Evolutionary conservation across 2,888 invertebrate genomes (phyloP).

Genomic region (Dromius quadrimaculatus): DNA sequence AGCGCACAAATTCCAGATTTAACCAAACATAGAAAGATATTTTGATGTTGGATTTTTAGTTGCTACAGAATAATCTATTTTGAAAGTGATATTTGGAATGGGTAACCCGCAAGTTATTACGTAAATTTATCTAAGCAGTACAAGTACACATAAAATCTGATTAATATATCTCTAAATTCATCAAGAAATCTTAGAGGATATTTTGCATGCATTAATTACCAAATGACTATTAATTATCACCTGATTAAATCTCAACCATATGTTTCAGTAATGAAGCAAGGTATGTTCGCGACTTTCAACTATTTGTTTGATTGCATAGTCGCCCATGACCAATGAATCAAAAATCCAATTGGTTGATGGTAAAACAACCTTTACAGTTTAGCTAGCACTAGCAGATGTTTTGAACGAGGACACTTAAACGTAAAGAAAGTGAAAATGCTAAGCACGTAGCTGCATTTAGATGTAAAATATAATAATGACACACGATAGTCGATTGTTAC

Average conservation of each 20-base stretch:
- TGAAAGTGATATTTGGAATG: not conserved
- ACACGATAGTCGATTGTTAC: too few species aligned
- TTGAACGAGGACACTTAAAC: not conserved
- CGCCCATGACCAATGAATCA: not conserved
- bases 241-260: not conserved
- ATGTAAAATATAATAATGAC: not conserved
- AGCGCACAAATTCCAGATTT: too few species aligned
- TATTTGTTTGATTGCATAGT: not conserved
- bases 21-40: too few species aligned
- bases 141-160: too few species aligned
- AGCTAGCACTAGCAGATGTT: constrained; percentile 1
- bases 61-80: too few species aligned
- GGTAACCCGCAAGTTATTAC: too few species aligned
- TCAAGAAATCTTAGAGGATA: too few species aligned
- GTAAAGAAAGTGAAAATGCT: not conserved
- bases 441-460: not conserved
- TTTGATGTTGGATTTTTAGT: too few species aligned
- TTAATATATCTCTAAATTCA: too few species aligned
- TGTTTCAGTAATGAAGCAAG: too few species aligned
- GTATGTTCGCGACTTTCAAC: not conserved
- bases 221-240: not conserved
- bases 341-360: not conserved
- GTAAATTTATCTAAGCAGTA: too few species aligned
- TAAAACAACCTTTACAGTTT: not conserved
- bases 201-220: too few species aligned